phyloP scores from a whole-genome alignment of 2,888 invertebrate genomes.

The Bellardia pandia region DNA sequence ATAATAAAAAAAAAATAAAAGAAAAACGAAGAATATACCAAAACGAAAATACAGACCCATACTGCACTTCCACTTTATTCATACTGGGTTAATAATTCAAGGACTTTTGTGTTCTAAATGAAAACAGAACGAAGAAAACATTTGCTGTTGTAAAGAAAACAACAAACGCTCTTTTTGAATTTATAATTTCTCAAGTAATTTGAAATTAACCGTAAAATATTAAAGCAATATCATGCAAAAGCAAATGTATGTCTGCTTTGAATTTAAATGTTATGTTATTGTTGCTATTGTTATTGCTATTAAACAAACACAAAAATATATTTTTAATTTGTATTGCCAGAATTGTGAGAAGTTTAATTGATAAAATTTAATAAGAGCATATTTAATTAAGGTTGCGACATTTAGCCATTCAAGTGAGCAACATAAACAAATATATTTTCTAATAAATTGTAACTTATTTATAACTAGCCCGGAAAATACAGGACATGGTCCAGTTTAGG shows the following conservation, averaged over 20 bases:
- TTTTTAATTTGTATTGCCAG: background rate
- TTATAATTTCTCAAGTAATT: constrained; percentile 34
- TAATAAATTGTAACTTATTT: too few species aligned
- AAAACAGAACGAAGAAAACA: background rate
- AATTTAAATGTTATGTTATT: constrained; percentile 21
- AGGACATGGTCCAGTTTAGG: too few species aligned
- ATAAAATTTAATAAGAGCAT: too few species aligned
- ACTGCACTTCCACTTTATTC: constrained; percentile 7
- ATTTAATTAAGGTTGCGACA: too few species aligned
- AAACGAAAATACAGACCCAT: constrained; percentile 22
- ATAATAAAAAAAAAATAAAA: constrained; percentile 32
- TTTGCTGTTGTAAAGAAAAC: constrained; percentile 11
- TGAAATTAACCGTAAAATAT: constrained; percentile 34
- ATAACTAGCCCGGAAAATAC: too few species aligned
- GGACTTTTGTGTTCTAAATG: constrained; percentile 12
- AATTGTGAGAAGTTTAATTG: background rate
- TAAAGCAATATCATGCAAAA: background rate
- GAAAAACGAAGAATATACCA: background rate
- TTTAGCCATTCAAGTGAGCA: too few species aligned
- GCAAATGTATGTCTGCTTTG: background rate
- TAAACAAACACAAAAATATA: background rate
- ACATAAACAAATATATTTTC: too few species aligned
- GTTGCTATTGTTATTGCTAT: background rate
- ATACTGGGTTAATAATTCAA: constrained; percentile 48
- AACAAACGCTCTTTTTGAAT: constrained; percentile 16